Evolutionary conservation across 2,113 vertebrate genomes (phyloP).

Genomic region (Microtus pennsylvanicus): DNA sequence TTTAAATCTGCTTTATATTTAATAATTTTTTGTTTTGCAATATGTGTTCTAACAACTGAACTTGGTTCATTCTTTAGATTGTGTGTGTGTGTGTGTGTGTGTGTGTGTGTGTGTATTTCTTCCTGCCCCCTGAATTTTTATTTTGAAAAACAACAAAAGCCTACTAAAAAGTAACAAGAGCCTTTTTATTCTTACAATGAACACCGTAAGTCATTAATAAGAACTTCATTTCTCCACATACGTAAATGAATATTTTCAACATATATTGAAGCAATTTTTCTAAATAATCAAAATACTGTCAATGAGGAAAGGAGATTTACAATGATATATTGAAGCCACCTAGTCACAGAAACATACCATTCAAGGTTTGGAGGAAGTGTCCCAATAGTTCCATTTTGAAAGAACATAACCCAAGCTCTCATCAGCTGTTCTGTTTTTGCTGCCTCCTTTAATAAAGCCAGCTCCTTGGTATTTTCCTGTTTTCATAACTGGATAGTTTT

Average conservation of each 20-base stretch:
- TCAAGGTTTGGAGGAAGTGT: background rate
- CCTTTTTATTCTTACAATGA: background rate
- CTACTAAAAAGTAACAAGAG: background rate
- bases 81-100: background rate
- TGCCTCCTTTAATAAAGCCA: background rate
- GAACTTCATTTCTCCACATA: background rate
- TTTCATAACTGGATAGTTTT: slow-evolving; percentile 1
- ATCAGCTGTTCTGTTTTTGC: background rate
- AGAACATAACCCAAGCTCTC: background rate
- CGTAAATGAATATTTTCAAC: background rate
- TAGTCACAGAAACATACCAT: background rate
- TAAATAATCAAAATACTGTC: background rate
- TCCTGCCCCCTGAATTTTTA: background rate
- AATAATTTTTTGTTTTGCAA: background rate
- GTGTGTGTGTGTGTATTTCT: background rate
- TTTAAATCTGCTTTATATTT: background rate
- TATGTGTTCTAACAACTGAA: background rate
- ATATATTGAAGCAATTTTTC: background rate
- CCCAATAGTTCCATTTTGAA: background rate
- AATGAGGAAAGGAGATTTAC: background rate
- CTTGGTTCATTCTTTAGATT: background rate
- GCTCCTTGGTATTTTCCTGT: background rate
- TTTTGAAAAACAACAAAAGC: background rate
- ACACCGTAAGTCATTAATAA: background rate
- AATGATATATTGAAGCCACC: background rate